Evolutionary conservation across 2,888 invertebrate genomes (phyloP), one percentile per base, ranked within the genome.

Genomic region (Andricus curvator): DNA sequence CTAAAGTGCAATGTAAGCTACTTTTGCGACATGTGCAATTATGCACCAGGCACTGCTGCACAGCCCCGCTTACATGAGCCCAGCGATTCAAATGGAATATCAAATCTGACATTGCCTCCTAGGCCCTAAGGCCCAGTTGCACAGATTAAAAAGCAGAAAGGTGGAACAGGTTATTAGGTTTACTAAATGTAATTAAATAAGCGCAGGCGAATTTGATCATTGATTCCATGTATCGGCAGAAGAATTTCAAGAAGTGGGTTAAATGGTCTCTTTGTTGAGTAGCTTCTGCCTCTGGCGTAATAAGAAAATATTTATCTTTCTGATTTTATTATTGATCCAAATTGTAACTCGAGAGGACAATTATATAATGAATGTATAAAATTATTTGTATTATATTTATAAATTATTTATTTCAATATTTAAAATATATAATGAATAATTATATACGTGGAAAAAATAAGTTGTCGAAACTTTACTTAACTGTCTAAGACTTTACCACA

Each of bases 11-110:
- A 29, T 29, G 29, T 64, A 64, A 64, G 64, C 64, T 29, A 29
- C 25, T 64, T 64, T 64, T 64, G 29, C 22, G n/a, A 60, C 60
- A 60, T 60, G 60, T 60, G n/a, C 60, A 60, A 60, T 60, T 60
- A 60, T 60, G 60, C 29, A 64, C 25, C 62, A 62, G 62, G 62
- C 22, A 25, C 5, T 62, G 62, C 62, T 62, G 25, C 25, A 62
- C n/a, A 62, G 25, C 25, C 25, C n/a, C 62, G 22, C 25, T 62
- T 62, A 62, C 5, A 62, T 17, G 29, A 29, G 29, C 29, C 37
- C 37, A 29, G 22, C 64, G 25, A 64, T 64, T 64, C 25, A 29
- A 64, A 64, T 29, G 29, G 17, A 64, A 64, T 64, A 64, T 64
- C 64, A 25, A 64, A 64, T 4, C 6, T 64, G 29, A 17, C 29